phyloP scores from a whole-genome alignment of 2,888 invertebrate species.

The Hartigia nigra region DNA sequence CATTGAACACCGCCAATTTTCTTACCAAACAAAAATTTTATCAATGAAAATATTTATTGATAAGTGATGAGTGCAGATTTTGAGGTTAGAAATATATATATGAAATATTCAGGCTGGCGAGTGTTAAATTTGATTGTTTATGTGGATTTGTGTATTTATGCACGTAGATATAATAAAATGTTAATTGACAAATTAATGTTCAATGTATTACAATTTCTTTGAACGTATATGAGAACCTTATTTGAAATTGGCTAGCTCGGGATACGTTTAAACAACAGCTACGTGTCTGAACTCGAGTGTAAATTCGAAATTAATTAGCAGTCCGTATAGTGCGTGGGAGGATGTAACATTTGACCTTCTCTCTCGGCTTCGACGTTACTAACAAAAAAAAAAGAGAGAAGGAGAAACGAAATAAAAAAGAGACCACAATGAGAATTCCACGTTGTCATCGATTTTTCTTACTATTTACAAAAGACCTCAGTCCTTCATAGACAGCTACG shows the following conservation, averaged over 20 bases:
- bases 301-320: not conserved
- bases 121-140: not conserved
- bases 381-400: too few species aligned
- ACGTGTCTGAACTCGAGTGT: not conserved
- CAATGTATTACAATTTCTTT: not conserved
- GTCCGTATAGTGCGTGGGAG: not conserved
- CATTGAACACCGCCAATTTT: not conserved
- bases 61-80: not conserved
- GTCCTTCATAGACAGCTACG: not conserved
- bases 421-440: too few species aligned
- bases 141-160: not conserved
- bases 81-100: not conserved
- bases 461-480: not conserved
- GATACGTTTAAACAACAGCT: not conserved
- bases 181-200: not conserved
- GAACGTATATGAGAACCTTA: not conserved
- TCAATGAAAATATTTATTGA: not conserved
- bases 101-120: not conserved
- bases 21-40: not conserved
- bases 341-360: not conserved
- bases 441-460: too few species aligned
- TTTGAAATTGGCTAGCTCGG: not conserved
- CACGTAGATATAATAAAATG: not conserved
- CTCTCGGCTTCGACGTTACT: too few species aligned
- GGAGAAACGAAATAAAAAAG: too few species aligned